A percentile compares a stretch with the other conserved stretches of the same genome.
These are phyloP conservation scores for Rostratula benghalensis DNA, from an alignment of 2,113 vertebrate genomes.

Conservation along the genomic window DNA sequence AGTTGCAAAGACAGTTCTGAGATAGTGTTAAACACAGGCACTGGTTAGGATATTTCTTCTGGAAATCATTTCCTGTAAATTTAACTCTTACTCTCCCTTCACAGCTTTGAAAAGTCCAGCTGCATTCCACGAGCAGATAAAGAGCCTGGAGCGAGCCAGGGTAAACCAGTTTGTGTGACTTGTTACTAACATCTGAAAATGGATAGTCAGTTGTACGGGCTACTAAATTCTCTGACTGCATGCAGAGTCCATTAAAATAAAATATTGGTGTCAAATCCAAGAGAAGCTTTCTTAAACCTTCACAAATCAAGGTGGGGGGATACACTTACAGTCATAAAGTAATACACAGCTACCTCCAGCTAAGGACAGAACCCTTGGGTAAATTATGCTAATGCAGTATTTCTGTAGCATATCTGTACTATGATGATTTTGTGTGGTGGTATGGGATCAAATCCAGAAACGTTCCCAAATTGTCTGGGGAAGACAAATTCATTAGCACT, in stretches of 20 bases:
- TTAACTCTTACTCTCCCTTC: conserved; percentile 59
- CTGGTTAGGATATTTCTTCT: not conserved
- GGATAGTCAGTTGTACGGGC: not conserved
- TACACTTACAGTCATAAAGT: not conserved
- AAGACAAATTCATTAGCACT: not conserved
- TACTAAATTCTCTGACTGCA: not conserved
- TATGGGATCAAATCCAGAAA: not conserved
- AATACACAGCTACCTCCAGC: not conserved
- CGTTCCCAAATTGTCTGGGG: not conserved
- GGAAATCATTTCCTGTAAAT: not conserved
- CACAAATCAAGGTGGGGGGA: not conserved
- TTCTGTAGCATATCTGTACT: not conserved
- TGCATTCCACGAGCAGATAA: conserved; percentile 94
- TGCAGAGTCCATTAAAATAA: not conserved
- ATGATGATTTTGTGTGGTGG: not conserved
- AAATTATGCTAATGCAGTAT: not conserved
- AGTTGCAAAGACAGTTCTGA: not conserved
- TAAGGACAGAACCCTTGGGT: not conserved
- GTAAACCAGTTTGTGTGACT: conserved; percentile 75
- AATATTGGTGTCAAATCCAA: not conserved
- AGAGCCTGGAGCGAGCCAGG: conserved; percentile 94
- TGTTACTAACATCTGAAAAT: not conserved
- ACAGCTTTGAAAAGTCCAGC: conserved; percentile 95
- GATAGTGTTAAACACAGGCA: not conserved
- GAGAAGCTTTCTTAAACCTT: not conserved